Base-by-base conservation (phyloP, 2,888 invertebrate genomes). In the Heliconius sara region DNA sequence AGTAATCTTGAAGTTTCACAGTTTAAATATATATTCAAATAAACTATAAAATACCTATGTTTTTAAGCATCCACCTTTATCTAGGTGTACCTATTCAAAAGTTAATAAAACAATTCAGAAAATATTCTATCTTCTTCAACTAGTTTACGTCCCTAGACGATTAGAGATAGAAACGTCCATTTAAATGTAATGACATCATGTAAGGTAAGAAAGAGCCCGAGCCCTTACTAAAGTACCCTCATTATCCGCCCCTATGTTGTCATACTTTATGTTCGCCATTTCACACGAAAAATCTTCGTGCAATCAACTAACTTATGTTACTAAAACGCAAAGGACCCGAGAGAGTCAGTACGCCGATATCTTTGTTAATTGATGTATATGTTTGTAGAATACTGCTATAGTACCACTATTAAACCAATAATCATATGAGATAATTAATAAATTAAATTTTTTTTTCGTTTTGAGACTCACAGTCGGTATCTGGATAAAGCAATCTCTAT, bases 101-200 rank as follows among this genome's bases (percentile, higher is more conserved):
- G 39, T 39, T 9, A 39, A 25, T 19, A 47, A 52, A 25, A 71
- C 9, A 22, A 71, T 71, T 47, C 6, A 22, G 22, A 25, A 22
- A 30, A 57, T 16, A 30, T 30, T 27, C 22, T 72, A 52, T 5
- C 27, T 70, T 7, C 27, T 52, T 27, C 9, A 16, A 57, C 19
- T 43, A 60, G 71, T 66, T 76, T 25, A 68, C n/a, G 47, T 67
- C 34, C 63, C 7, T n/a, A 25, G 25, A 25, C 63, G 65, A 81
- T 79, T 71, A 71, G 57, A 78, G 77, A 79, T 75, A 77, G 73
- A 84, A 87, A 87, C 85, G 86, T 85, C 84, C 85, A 82, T 86
- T 85, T 83, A 86, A 86, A 86, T 85, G 85, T 86, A 85, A 85
- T 83, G 84, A 85, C 85, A 88, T 86, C 85, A 87, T 81, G 80